phyloP scores from a whole-genome alignment of 2,113 vertebrate species.

The Puntigrus tetrazona region DNA sequence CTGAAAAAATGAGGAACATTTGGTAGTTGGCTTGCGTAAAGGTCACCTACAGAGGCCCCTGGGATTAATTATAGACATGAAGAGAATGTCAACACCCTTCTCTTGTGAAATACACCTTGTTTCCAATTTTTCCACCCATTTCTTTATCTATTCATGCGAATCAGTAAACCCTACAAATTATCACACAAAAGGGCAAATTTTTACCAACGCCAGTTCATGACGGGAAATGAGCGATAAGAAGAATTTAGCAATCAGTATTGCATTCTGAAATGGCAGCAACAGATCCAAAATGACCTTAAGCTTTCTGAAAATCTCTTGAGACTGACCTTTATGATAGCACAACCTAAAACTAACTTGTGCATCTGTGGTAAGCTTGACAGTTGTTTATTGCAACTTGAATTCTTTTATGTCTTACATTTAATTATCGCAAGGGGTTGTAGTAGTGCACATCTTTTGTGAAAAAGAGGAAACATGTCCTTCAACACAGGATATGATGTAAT shows the following conservation, averaged over 20 bases:
- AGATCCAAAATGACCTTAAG: not conserved
- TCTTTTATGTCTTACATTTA: not conserved
- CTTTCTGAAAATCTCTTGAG: not conserved
- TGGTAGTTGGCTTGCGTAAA: not conserved
- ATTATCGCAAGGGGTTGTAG: not conserved
- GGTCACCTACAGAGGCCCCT: not conserved
- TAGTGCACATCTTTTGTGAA: no score
- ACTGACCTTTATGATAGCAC: not conserved
- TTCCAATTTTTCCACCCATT: not conserved
- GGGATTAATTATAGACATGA: constrained; percentile 2
- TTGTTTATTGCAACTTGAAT: not conserved
- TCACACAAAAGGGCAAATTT: not conserved
- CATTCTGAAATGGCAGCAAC: not conserved
- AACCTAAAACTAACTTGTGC: not conserved
- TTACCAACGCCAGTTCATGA: not conserved
- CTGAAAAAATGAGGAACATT: not conserved
- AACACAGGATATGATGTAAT: constrained; percentile 22
- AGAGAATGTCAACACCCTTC: not conserved
- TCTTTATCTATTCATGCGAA: not conserved
- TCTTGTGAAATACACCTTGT: not conserved
- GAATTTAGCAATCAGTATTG: not conserved
- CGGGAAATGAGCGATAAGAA: not conserved
- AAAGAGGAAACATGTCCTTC: constrained; percentile 22
- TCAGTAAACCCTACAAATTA: not conserved
- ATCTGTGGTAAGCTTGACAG: not conserved